phyloP scores from a whole-genome alignment of 1,140 invertebrate species.

The Pectinophora gossypiella region DNA sequence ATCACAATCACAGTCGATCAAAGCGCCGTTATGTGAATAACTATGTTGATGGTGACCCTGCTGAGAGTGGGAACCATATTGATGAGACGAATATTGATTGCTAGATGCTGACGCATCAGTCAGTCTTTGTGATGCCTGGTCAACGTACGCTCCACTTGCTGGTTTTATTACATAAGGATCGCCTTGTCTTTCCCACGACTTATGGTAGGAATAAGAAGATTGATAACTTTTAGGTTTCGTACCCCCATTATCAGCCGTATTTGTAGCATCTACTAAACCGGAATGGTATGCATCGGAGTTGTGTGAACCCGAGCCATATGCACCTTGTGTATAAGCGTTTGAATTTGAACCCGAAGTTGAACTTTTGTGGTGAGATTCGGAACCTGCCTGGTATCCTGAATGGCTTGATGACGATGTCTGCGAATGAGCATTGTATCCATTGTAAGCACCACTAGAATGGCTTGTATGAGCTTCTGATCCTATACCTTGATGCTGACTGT shows the following conservation, averaged over 20 bases:
- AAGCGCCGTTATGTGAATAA: constrained; percentile 28
- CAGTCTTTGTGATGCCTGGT: constrained; percentile 40
- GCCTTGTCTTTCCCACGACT: constrained; percentile 71
- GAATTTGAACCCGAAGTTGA: constrained; percentile 8
- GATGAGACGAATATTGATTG: constrained; percentile 15
- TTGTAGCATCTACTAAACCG: constrained; percentile 14
- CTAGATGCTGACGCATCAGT: constrained; percentile 20
- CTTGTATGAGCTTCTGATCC: constrained; percentile 23
- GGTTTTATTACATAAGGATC: constrained; percentile 69
- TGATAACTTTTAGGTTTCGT: constrained; percentile 66
- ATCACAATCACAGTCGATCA: constrained; percentile 43
- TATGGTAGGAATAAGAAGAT: constrained; percentile 71
- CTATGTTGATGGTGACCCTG: constrained; percentile 27
- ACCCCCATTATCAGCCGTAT: constrained; percentile 33
- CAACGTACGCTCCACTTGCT: constrained; percentile 17
- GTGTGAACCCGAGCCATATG: constrained; percentile 8
- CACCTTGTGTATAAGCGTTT: constrained; percentile 16
- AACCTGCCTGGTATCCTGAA: constrained; percentile 25
- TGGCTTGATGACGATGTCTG: constrained; percentile 29
- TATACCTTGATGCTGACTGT: constrained; percentile 22
- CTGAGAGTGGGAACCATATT: constrained; percentile 19
- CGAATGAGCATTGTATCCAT: constrained; percentile 22
- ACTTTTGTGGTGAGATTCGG: neutral
- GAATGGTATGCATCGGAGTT: too few species aligned
- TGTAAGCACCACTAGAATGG: constrained; percentile 27